Percentiles rank a stretch among this genome's conserved stretches.
Evolutionary conservation across 2,888 invertebrate genomes (phyloP).

Genomic region (Hanleya hanleyi): DNA sequence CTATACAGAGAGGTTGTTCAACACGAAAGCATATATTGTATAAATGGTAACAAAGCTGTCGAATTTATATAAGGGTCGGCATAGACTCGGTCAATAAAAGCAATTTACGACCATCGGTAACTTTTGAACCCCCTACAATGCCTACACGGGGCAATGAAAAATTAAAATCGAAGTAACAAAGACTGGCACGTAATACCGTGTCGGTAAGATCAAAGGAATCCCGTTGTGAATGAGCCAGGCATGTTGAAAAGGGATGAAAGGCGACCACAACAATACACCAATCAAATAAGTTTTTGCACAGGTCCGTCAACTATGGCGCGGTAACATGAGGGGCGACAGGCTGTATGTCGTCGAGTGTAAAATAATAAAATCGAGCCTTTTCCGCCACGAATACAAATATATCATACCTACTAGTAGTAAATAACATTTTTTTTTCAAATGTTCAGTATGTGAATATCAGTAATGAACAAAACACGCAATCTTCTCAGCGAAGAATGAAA

Average conservation of each 20-base stretch:
- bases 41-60: too few species aligned
- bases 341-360: too few species aligned
- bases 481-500: too few species aligned
- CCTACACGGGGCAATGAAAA: background rate
- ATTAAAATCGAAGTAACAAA: constrained; percentile 6
- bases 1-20: background rate
- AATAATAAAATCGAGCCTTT: too few species aligned
- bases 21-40: too few species aligned
- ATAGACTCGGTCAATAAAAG: background rate
- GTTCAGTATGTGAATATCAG: too few species aligned
- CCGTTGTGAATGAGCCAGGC: constrained; percentile 1
- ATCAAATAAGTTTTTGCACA: constrained; percentile 5
- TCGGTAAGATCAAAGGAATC: background rate
- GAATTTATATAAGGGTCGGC: background rate
- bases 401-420: too few species aligned
- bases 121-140: background rate
- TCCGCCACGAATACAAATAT: too few species aligned
- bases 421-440: too few species aligned
- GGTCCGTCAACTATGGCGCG: background rate
- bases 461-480: too few species aligned
- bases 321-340: background rate
- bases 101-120: background rate
- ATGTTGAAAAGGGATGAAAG: background rate
- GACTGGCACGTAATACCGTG: constrained; percentile 2
- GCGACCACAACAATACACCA: constrained; percentile 6